Evolutionary conservation across 2,797 vertebrate species (phyloP).

Genomic region (Platyrinchus mystaceus): DNA sequence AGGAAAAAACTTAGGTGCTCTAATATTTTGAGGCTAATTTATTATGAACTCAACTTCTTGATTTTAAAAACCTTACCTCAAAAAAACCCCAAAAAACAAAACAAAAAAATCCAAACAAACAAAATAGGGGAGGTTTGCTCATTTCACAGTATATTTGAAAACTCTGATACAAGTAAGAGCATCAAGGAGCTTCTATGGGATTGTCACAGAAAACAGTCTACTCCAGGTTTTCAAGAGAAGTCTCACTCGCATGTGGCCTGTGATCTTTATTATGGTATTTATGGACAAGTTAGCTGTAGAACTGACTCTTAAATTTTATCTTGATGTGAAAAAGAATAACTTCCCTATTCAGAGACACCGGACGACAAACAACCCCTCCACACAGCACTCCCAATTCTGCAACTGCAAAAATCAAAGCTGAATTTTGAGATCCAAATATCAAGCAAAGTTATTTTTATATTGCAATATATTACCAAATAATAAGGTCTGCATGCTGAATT

Average conservation of each 20-base stretch:
- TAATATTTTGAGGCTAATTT: not conserved
- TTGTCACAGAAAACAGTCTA: not conserved
- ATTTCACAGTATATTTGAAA: not conserved
- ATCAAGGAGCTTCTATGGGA: not conserved
- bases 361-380: not conserved
- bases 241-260: not conserved
- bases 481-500: not conserved
- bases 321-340: not conserved
- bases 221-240: not conserved
- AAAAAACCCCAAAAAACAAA: not conserved
- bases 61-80: not conserved
- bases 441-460: not conserved
- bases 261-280: not conserved
- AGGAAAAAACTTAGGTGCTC: not conserved
- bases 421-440: not conserved
- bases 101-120: no score
- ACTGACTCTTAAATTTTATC: not conserved
- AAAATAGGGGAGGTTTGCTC: not conserved
- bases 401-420: not conserved
- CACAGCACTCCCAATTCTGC: not conserved
- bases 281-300: not conserved
- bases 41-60: not conserved
- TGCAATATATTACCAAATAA: not conserved
- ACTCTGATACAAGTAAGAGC: not conserved
- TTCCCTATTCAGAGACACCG: not conserved